Conservation (phyloP, 2,888 invertebrate genomes). For the Eristalis pertinax region DNA sequence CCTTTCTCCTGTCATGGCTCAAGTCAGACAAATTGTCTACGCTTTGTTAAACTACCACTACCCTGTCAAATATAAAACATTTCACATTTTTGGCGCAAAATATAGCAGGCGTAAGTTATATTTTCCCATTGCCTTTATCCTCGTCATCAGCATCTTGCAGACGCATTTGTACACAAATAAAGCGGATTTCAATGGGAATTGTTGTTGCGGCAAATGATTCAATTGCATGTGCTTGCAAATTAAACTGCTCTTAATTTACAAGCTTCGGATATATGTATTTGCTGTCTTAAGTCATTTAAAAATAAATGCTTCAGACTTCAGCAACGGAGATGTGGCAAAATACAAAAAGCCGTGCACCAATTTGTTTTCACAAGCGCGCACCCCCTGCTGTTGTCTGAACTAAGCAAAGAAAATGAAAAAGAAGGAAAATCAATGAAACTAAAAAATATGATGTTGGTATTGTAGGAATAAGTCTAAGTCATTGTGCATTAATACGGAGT, state of each 20-base stretch:
- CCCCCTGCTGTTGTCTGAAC: constrained; percentile 1
- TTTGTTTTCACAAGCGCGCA: constrained; percentile 35
- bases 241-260: constrained; percentile 30
- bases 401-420: not conserved
- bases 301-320: not conserved
- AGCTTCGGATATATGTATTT: not conserved
- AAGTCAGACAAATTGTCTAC: constrained; percentile 37
- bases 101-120: constrained; percentile 21
- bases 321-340: not conserved
- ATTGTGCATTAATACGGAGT: constrained; percentile 19
- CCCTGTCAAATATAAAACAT: not conserved
- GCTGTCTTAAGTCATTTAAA: constrained; percentile 4
- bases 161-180: not conserved
- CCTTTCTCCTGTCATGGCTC: not conserved
- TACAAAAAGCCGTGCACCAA: constrained; percentile 21
- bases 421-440: constrained; percentile 10
- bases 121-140: not conserved
- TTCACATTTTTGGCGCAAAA: constrained; percentile 44
- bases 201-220: constrained; percentile 16
- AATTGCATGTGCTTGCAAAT: constrained; percentile 39
- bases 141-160: not conserved
- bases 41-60: constrained; percentile 14
- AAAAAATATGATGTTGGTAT: constrained; percentile 15
- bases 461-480: constrained; percentile 9
- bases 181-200: not conserved